phyloP scores from a whole-genome alignment of 2,797 vertebrate species.

The Poecilia wingei region DNA sequence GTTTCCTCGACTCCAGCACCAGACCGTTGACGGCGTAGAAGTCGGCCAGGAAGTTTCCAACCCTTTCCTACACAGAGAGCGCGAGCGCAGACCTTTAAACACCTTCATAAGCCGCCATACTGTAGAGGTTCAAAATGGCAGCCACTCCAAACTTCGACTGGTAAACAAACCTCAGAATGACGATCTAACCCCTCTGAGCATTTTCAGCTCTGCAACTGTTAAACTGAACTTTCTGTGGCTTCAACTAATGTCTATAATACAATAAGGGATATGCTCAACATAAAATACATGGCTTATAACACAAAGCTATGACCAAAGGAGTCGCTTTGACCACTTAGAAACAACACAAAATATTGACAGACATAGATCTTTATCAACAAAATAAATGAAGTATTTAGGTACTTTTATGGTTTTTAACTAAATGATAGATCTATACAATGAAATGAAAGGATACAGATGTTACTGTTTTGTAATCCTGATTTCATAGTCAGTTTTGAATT shows the following conservation, averaged over 20 bases:
- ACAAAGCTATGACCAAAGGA: not conserved
- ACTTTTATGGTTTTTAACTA: not conserved
- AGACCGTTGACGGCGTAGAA: slow-evolving; percentile 94
- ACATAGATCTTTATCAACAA: not conserved
- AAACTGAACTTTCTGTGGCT: not conserved
- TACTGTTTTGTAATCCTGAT: not conserved
- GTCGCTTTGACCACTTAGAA: not conserved
- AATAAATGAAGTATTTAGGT: not conserved
- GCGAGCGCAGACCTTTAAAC: not conserved
- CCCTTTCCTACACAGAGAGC: slow-evolving; percentile 83
- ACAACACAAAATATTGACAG: not conserved
- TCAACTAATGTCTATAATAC: not conserved
- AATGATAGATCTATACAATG: not conserved
- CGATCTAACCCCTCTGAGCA: not conserved
- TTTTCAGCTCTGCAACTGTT: not conserved
- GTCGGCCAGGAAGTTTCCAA: slow-evolving; percentile 94
- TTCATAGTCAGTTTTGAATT: not conserved
- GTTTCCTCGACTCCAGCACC: slow-evolving; percentile 92
- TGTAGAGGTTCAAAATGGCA: not conserved
- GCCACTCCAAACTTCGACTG: slow-evolving; percentile 1
- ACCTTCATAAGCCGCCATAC: not conserved
- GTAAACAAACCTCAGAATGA: not conserved
- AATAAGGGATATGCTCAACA: not conserved
- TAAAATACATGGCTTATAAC: not conserved
- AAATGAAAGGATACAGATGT: not conserved